phyloP scores from a whole-genome alignment of 2,888 invertebrate genomes.

The Malacosoma neustria region DNA sequence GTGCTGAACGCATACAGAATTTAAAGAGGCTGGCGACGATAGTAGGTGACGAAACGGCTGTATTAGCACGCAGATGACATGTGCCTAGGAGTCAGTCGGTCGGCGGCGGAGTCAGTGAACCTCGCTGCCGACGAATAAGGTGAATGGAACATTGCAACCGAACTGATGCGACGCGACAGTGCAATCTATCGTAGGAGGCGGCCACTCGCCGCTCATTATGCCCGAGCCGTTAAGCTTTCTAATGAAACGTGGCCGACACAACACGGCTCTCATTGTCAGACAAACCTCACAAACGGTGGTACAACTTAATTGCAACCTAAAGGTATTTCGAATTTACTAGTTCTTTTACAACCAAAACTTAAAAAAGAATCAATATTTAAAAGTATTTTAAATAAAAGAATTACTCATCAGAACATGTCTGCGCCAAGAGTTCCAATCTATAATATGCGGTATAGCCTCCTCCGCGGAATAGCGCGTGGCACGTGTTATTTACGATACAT shows the following conservation, averaged over 20 bases:
- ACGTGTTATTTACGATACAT: constrained; percentile 33
- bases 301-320: too few relatives aligned
- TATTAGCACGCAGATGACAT: constrained; percentile 64
- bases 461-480: constrained; percentile 21
- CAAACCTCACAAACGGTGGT: too few relatives aligned
- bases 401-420: constrained; percentile 26
- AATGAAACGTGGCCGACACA: constrained; percentile 43
- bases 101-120: constrained; percentile 66
- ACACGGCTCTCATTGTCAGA: constrained; percentile 5
- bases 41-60: constrained; percentile 54
- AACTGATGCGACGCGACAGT: constrained; percentile 38
- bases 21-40: constrained; percentile 46
- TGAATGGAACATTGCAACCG: constrained; percentile 70
- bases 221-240: constrained; percentile 57
- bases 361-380: too few relatives aligned
- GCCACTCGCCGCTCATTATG: constrained; percentile 42
- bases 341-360: too few relatives aligned
- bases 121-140: constrained; percentile 62
- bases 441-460: constrained; percentile 18
- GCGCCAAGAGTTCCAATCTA: too few relatives aligned
- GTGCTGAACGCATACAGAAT: constrained; percentile 55
- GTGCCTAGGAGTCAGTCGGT: constrained; percentile 53
- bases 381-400: constrained; percentile 36
- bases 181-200: constrained; percentile 21
- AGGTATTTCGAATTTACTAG: too few relatives aligned